These are phyloP conservation scores for Mercenaria mercenaria DNA, from an alignment of 1,140 invertebrate species.

Conservation along the genomic window DNA sequence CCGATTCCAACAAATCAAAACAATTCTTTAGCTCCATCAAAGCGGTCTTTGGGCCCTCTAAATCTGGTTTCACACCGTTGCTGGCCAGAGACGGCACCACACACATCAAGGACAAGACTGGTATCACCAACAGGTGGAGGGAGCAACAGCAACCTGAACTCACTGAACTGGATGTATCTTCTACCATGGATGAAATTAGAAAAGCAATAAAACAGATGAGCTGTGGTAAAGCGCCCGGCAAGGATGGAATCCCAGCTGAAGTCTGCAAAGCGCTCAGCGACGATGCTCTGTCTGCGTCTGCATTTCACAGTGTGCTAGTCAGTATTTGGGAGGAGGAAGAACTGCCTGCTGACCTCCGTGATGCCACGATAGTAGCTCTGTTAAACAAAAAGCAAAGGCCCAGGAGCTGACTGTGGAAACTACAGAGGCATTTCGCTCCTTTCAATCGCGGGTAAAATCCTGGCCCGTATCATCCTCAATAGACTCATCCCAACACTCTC, in stretches of 20 bases:
- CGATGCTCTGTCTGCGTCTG: neutral
- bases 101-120: slow-evolving; percentile 15
- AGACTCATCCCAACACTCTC: neutral
- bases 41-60: neutral
- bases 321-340: slow-evolving; percentile 46
- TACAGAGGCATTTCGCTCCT: slow-evolving; percentile 66
- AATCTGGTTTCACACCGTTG: neutral
- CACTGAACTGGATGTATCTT: neutral
- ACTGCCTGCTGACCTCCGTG: slow-evolving; percentile 56
- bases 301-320: neutral
- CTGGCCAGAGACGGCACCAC: slow-evolving; percentile 15
- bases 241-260: slow-evolving; percentile 47
- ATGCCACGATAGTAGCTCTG: slow-evolving; percentile 57
- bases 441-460: slow-evolving; percentile 41
- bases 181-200: neutral
- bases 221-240: slow-evolving; percentile 29
- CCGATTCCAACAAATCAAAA: neutral
- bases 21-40: neutral
- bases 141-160: neutral
- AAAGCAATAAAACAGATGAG: neutral
- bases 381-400: slow-evolving; percentile 66
- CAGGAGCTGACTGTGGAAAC: slow-evolving; percentile 56
- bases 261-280: slow-evolving; percentile 21
- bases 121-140: neutral
- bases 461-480: slow-evolving; percentile 33